Base-by-base conservation (phyloP, 2,888 invertebrate species). In the Dryobota labecula region DNA sequence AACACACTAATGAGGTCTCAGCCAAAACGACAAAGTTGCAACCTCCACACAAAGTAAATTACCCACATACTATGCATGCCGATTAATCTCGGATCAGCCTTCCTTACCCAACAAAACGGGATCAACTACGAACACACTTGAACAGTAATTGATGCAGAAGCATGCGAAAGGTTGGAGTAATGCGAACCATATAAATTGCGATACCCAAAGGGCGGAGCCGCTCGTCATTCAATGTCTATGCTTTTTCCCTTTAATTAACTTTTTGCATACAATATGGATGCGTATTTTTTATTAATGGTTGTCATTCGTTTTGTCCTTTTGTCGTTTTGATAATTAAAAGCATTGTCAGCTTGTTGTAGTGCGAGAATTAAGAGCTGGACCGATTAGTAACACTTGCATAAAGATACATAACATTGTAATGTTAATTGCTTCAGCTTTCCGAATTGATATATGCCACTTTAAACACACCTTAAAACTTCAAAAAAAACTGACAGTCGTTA, bases 181-280 rank as follows among this genome's bases (percentile, higher is more conserved):
- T 86, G 82, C 83, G 88, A 89, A 86, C 87, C 84, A 86, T 90
- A 95, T 94, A 92, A 92, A 95, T 94, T 90, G 93, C 92, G 89
- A 94, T 92, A 90, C 90, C 89, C 87, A 90, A 90, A 88, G 90
- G 94, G 95, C 92, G 94, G 86, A 88, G 87, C 77, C 67, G 68
- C 89, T 91, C 92, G 91, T 94, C 94, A 92, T 90, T 94, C 94
- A 93, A 88, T 88, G 93, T 93, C 92, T 85, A 84, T 80, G 72
- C 70, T 89, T 88, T 91, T 86, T 87, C 85, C 65, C 89, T 93
- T 93, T 94, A 93, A 95, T 94, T 94, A 94, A 92, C 94, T 94
- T 94, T 94, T 94, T 91, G 88, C 80, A 80, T 70, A 83, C 79
- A 79, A 65, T 82, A 62, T 49, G 54, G 7, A 1, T 56, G 20